Conservation (phyloP, 2,113 vertebrate species). For the Cryptomyrus ogoouensis region DNA sequence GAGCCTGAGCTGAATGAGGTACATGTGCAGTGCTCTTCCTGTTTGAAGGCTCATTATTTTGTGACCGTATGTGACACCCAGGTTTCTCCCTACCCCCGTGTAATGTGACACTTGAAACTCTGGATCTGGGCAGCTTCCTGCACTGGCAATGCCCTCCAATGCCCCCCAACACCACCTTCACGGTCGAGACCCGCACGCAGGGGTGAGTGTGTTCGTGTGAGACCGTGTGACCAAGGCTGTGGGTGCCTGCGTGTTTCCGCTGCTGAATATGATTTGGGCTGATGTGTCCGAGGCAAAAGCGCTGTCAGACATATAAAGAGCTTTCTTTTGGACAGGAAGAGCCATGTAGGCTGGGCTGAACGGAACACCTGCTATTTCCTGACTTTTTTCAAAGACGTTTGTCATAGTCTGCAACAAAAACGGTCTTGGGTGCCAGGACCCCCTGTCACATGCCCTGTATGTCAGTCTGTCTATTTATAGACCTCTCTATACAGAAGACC, state of each 20-base stretch:
- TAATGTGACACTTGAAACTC: slow-evolving; percentile 40
- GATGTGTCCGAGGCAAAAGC: neutral
- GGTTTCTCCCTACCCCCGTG: slow-evolving; percentile 48
- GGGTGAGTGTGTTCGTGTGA: slow-evolving; percentile 36
- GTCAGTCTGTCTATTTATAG: neutral
- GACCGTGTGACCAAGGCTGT: neutral
- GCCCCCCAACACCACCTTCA: slow-evolving; percentile 50
- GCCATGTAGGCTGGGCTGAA: neutral
- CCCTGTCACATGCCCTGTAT: neutral
- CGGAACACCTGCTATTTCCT: neutral
- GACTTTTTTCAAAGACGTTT: neutral
- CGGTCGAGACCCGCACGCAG: slow-evolving; percentile 51
- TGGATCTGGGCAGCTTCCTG: slow-evolving; percentile 56
- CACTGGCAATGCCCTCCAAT: slow-evolving; percentile 53
- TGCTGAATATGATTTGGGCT: neutral
- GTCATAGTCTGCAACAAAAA: neutral
- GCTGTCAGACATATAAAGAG: neutral
- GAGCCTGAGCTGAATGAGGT: neutral
- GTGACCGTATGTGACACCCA: slow-evolving; percentile 33
- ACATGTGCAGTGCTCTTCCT: slow-evolving; percentile 9
- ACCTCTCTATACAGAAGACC: neutral
- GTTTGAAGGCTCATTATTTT: slow-evolving; percentile 37
- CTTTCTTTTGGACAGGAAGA: neutral
- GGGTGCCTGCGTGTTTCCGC: neutral
- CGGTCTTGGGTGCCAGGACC: neutral